Evolutionary conservation across 2,888 invertebrate genomes (phyloP), one percentile per base, ranked within the genome.

Genomic region (Formica aserva): DNA sequence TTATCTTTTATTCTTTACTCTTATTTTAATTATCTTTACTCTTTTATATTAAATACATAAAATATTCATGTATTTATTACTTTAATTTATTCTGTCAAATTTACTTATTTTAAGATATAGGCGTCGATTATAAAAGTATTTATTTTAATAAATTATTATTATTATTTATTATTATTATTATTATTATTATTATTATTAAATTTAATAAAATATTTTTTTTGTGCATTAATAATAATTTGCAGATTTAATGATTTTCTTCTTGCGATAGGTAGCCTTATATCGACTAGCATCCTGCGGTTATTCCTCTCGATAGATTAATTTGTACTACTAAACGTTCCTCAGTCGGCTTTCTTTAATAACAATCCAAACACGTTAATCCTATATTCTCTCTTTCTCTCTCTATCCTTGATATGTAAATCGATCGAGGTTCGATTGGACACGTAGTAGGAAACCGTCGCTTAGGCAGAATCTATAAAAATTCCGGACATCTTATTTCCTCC

Each of bases 401-500:
- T 32, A 22, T 29, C 9, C 29, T 48, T 26, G 67, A 67, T 77
- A 77, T 77, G 69, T 77, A 77, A 77, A 77, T 67, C 55, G 67
- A 77, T 77, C 41, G 77, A 57, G 57, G 22, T 69, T 57, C 15
- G 67, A 77, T 77, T 41, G 52, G 66, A 55, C 57, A 29, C 32
- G 29, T 2, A 41, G 22, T 41, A 72, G 86, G 84, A 35, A 6
- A 82, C 71, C 62, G 77, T 72, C 85, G 82, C 57, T 55, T 32
- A 29, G 32, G 22, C 80, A 69, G 87, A 86, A 91, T 90, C 88
- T 87, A 90, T 92, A 92, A 91, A 91, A 90, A 91, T 91, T 91
- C 92, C 91, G 88, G 88, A 93, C 92, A 92, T 92, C 92, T 92
- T 91, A 92, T 91, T 92, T 86, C 84, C 83, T 85, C 84, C 84